Evolutionary conservation across 2,888 invertebrate species (phyloP), one percentile per base, ranked within the genome.

Genomic region (Synanthedon myopaeformis): DNA sequence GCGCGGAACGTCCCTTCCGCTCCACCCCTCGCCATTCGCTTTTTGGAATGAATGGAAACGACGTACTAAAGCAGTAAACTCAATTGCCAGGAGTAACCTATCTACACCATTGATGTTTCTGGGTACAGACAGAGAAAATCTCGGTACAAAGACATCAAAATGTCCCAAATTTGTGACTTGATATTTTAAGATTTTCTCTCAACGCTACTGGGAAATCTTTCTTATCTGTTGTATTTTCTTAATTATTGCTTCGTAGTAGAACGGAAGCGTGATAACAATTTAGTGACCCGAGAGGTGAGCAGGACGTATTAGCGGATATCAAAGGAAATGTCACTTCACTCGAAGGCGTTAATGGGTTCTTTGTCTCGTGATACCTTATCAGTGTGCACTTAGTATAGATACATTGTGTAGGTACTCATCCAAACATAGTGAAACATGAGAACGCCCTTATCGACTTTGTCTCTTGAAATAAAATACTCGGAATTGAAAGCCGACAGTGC

Each of bases 261-360:
- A 74, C 81, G 84, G 83, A 84, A 82, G 76, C 59, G 55, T 72
- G 81, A 82, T 83, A 83, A 78, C 76, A 76, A 79, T 79, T 80
- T 80, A 70, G 81, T 82, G 83, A 82, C 82, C 85, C 75, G 59
- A 72, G 77, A 80, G 79, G 79, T 82, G 82, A 70, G 51, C 57
- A 82, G 79, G 76, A 72, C 74, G 69, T 70, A 65, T 67, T 67
- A 65, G 70, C 70, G 78, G 78, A 81, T 84, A 83, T 83, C 84
- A 78, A 79, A 86, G 85, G 85, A 85, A 85, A 81, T 77, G 85
- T 81, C 84, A 77, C 80, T 78, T 86, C 84, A 80, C 73, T 76
- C 76, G 67, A 72, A 76, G 70, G 74, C 66, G 72, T 79, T 84
- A 83, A 85, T 86, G 82, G 79, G 85, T 80, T 84, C 86, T 85